phyloP scores from a whole-genome alignment of 1,140 invertebrate species.

The Drosophila sturtevanti region DNA sequence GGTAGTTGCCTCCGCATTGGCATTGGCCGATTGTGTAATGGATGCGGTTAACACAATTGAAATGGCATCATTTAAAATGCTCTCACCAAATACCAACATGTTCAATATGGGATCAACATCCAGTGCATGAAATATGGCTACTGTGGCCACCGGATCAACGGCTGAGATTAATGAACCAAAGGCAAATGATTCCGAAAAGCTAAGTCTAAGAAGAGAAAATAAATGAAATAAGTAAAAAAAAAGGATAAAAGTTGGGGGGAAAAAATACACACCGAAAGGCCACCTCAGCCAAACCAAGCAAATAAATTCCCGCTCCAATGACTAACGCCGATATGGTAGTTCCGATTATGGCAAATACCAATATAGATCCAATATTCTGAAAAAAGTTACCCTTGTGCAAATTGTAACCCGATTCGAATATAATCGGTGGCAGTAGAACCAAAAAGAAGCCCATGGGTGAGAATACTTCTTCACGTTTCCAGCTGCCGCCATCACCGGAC shows the following conservation, averaged over 20 bases:
- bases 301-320: slow-evolving; percentile 96
- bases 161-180: slow-evolving; percentile 98
- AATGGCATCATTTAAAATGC: slow-evolving; percentile 98
- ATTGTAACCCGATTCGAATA: slow-evolving; percentile 99
- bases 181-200: slow-evolving; percentile 98
- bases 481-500: slow-evolving; percentile 95
- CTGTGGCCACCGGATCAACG: slow-evolving; percentile 98
- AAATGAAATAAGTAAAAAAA: background rate
- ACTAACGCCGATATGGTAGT: slow-evolving; percentile 96
- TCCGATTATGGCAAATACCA: slow-evolving; percentile 98
- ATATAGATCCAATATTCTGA: slow-evolving; percentile 97
- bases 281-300: slow-evolving; percentile 93
- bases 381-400: slow-evolving; percentile 99
- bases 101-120: slow-evolving; percentile 97
- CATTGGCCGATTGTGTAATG: slow-evolving; percentile 85
- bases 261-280: slow-evolving; percentile 87
- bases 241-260: background rate
- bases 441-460: slow-evolving; percentile 98
- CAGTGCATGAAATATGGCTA: slow-evolving; percentile 98
- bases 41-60: slow-evolving; percentile 98
- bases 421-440: slow-evolving; percentile 98
- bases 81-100: slow-evolving; percentile 99
- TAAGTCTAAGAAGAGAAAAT: slow-evolving; percentile 41
- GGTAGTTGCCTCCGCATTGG: slow-evolving; percentile 83
- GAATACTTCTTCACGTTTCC: slow-evolving; percentile 98